Base-by-base conservation (phyloP, 2,113 vertebrate genomes). In the Chitala chitala region DNA sequence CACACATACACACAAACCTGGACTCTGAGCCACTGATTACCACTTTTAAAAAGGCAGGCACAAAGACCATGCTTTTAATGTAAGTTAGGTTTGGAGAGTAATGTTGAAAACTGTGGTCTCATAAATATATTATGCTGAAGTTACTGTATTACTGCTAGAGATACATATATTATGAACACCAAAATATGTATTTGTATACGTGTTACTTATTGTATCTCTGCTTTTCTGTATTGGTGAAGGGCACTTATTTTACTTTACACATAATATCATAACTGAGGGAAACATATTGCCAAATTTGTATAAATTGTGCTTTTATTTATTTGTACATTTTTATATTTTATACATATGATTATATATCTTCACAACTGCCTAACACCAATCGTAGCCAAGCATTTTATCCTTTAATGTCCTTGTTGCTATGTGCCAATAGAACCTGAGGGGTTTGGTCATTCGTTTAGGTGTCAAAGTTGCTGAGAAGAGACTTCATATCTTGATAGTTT, bases 201-300 rank as follows among this genome's bases (percentile, higher is more conserved):
- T n/a, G n/a, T 76, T 75, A 31, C 71, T 51, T 81, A 74, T 79
- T 61, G 58, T 61, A 15, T 61, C 65, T 77, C 31, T n/a, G n/a
- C n/a, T 80, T 75, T 83, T 81, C 58, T 82, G 77, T 84, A 48
- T 80, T 26, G 77, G 66, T 54, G 66, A 63, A 74, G 69, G 64
- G 38, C 13, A 75, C 51, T 68, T 70, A 77, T 76, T 69, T 9
- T 50, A 20, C 9, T 61, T 69, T 76, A 78, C n/a, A 74, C 56
- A 58, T 46, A 53, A 75, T 76, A 69, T 78, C 12, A 33, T 69
- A 78, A 54, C 53, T 65, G 63, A 71, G 77, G 66, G 51, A 78
- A 75, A 48, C 58, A 74, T 75, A 69, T 89, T 92, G 89, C 89
- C 89, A 90, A 90, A 89, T 84, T 50, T 75, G 38, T 63, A 33